A percentile compares a stretch with the other conserved stretches of the same genome.
Conservation (phyloP, 1,140 invertebrate genomes). For the Caenorhabditis briggsae region DNA sequence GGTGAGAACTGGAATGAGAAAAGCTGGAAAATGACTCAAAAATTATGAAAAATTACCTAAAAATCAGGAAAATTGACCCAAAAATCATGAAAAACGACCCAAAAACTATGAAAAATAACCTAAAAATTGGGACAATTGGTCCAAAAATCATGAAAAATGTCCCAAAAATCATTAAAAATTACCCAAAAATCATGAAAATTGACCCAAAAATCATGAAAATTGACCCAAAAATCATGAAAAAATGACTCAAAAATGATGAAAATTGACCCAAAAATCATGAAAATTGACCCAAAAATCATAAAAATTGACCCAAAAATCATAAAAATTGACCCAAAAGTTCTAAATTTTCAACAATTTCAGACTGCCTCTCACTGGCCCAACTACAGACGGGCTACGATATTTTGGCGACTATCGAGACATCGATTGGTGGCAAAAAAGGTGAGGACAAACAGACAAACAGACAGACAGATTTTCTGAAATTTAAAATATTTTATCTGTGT, state of each 20-base stretch:
- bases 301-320: background rate
- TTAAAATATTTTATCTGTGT: too few relatives aligned
- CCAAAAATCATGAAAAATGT: background rate
- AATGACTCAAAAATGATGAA: background rate
- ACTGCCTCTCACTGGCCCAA: slow-evolving; percentile 20
- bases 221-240: background rate
- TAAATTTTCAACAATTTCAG: background rate
- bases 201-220: background rate
- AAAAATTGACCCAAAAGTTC: background rate
- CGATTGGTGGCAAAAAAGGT: slow-evolving; percentile 27
- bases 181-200: background rate
- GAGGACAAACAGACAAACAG: too few relatives aligned
- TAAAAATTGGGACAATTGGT: background rate
- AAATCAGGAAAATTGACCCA: background rate
- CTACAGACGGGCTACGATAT: slow-evolving; percentile 26
- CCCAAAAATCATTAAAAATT: background rate
- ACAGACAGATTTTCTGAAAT: too few relatives aligned
- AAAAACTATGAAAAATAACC: background rate
- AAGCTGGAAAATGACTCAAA: background rate
- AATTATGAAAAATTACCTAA: background rate
- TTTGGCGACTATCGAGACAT: background rate
- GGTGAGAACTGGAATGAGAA: background rate
- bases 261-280: background rate
- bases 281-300: background rate
- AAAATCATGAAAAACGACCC: background rate